These are phyloP conservation scores for Drosophila tanythrix DNA, from an alignment of 2,888 invertebrate species.

Conservation along the genomic window DNA sequence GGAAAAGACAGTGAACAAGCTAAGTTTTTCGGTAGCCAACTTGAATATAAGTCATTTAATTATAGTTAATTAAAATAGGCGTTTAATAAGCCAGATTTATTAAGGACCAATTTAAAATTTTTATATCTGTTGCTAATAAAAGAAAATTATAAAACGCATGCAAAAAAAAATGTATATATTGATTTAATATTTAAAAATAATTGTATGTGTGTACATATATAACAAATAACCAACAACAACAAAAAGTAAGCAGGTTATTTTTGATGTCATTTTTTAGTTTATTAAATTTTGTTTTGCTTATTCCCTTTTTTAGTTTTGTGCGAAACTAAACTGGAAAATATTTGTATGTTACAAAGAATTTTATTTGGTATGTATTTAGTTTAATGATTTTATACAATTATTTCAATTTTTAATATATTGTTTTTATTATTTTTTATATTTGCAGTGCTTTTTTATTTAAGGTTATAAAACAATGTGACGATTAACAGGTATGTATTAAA, in stretches of 20 bases:
- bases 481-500: conserved; percentile 45
- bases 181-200: not conserved
- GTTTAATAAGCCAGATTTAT: conserved; percentile 3
- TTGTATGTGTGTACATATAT: not conserved
- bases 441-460: conserved; percentile 26
- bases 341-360: not conserved
- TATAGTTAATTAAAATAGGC: conserved; percentile 13
- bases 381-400: not conserved
- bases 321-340: not conserved
- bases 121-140: conserved; percentile 70
- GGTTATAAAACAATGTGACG: not conserved
- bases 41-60: conserved; percentile 25
- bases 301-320: conserved; percentile 2
- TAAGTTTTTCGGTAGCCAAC: conserved; percentile 10
- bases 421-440: conserved; percentile 1
- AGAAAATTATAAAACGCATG: conserved; percentile 30
- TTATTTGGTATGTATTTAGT: conserved; percentile 16
- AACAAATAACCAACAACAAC: not conserved
- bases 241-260: not conserved
- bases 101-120: conserved; percentile 54
- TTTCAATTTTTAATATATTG: not conserved
- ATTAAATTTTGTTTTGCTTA: conserved; percentile 4
- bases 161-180: conserved; percentile 15
- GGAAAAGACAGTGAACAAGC: not conserved
- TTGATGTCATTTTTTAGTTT: conserved; percentile 2